Evolutionary conservation across 2,113 vertebrate genomes (phyloP), one percentile per base, ranked within the genome.

Genomic region (Nicator chloris): DNA sequence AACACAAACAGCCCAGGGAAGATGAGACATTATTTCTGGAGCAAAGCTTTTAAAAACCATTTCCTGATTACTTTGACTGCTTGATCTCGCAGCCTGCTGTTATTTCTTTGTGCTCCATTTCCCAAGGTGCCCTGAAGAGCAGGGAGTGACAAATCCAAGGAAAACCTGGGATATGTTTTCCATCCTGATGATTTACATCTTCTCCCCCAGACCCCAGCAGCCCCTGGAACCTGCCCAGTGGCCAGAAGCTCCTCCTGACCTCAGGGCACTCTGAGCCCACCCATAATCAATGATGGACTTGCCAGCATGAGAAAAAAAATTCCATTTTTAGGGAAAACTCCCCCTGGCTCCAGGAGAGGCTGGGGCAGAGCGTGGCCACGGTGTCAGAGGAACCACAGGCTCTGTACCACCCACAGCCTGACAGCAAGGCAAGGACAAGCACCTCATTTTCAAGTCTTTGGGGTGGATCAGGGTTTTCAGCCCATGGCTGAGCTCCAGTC

Each of bases 291-390:
- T 15, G 42, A 64, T 27, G 53, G 28, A 35, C 47, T 47, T 75
- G 51, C 28, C 51, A 42, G 24, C 2, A 0, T 37, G 24, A 54
- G 39, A 0, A 3, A 0, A 0, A 0, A 39, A 75, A 63, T 6
- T 7, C 65, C 3, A 1, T 79, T 90, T 65, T 7, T 42, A 49
- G 82, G 50, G 65, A 69, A 92, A 31, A 71, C 44, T 94, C 15
- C 45, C 50, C 4, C 10, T 75, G 78, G 42, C 42, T 81, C 18
- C 42, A 35, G 42, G 47, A 79, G 59, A 90, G 63, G 27, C 71
- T 49, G 30, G 37, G 42, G 53, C 64, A 44, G 28, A 59, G 59
- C n/a, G 33, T 75, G 66, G 14, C 65, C 5, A 1, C 0, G 5
- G 1, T 23, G 18, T 18, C 30, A 40, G 63, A 72, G 37, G 40